Evolutionary conservation across 2,888 invertebrate genomes (phyloP), one percentile per base, ranked within the genome.

Genomic region (Alitta virens): DNA sequence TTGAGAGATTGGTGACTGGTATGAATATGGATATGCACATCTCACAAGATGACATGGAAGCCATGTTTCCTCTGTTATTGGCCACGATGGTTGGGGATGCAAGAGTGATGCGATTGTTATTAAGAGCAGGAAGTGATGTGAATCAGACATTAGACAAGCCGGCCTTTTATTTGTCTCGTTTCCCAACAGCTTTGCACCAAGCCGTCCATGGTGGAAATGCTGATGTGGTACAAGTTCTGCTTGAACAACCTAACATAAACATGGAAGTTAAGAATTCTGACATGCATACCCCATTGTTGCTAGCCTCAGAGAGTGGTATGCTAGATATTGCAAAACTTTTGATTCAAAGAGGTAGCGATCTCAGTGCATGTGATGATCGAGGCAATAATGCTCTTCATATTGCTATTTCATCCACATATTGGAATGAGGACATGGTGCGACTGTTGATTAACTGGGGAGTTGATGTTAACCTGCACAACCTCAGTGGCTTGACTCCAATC

Each of bases 1-100:
- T 46, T 5, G 46, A 46, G 21, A n/a, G 21, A n/a, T 21, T 46
- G 46, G 18, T 46, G n/a, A n/a, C 18, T n/a, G 46, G 21, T n/a
- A 46, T n/a, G n/a, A 21, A 46, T 16, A 21, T 46, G 18, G 21
- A 46, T n/a, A 46, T 46, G 18, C 46, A 16, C 18, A 18, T 18
- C 46, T 46, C 46, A 7, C 18, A 21, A 7, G 46, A 46, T 16
- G 46, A 46, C n/a, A n/a, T 46, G 46, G 46, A 46, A 7, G n/a
- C 18, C 46, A 46, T 46, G 46, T 46, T 46, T 46, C 46, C 46
- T n/a, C 46, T 46, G 5, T n/a, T 46, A 7, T 21, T 46, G 46
- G 46, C 46, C 46, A 46, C 46, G n/a, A 46, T 46, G 46, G 46
- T 46, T n/a, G 46, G 46, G 3, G 46, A 46, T 46, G 18, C 46